A percentile compares a stretch with the other conserved stretches of the same genome.
phyloP scores from a whole-genome alignment of 1,140 invertebrate species.

The Neelides sp. region DNA sequence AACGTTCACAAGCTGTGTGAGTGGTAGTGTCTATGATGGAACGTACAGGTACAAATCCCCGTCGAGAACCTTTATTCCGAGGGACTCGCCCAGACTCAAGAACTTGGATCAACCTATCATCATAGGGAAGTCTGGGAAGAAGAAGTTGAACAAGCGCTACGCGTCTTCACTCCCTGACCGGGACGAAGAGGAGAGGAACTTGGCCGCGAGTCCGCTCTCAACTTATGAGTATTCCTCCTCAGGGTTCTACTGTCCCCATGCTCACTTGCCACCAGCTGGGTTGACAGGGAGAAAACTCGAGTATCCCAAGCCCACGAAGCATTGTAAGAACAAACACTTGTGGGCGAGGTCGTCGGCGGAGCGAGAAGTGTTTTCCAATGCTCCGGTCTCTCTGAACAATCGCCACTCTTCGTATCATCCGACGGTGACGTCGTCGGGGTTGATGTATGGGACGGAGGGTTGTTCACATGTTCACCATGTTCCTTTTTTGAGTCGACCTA shows the following conservation, averaged over 20 bases:
- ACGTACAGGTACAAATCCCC: not conserved
- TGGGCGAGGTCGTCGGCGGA: constrained; percentile 23
- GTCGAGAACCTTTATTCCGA: not conserved
- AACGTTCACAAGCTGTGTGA: not conserved
- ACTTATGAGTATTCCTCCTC: not conserved
- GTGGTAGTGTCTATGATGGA: not conserved
- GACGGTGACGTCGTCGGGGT: too few species aligned
- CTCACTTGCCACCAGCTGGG: not conserved
- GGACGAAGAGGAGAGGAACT: not conserved
- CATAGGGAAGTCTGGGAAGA: not conserved
- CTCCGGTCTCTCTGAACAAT: constrained; percentile 8
- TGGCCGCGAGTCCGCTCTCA: constrained; percentile 2
- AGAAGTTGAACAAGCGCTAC: constrained; percentile 16
- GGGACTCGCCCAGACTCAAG: not conserved
- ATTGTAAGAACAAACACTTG: constrained; percentile 28
- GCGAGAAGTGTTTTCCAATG: constrained; percentile 10
- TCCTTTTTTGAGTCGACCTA: constrained; percentile 24
- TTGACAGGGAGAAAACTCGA: too few species aligned
- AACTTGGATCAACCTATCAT: not conserved
- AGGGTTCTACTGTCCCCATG: not conserved
- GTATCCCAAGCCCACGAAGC: constrained; percentile 16
- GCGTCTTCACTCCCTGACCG: constrained; percentile 25
- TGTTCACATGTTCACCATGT: too few species aligned
- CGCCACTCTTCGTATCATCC: constrained; percentile 31
- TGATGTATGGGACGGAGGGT: too few species aligned